Conservation (phyloP, 2,113 vertebrate genomes). For the Psittacara wagleri region DNA sequence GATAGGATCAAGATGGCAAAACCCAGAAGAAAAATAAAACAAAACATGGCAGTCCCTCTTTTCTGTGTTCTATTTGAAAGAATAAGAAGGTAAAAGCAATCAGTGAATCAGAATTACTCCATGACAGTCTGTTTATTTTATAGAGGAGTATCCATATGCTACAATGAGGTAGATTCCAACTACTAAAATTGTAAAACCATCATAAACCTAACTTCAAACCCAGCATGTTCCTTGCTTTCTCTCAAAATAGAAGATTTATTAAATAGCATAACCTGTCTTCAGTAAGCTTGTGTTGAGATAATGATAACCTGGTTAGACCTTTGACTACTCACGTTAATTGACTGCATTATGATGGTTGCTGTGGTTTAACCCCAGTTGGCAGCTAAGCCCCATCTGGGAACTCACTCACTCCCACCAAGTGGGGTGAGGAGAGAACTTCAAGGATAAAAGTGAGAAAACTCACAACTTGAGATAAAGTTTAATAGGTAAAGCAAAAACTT, state of each 20-base stretch:
- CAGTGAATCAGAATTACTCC: not conserved
- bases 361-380: not conserved
- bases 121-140: not conserved
- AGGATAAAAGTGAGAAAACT: not conserved
- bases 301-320: not conserved
- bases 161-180: accelerated
- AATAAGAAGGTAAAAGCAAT: not conserved
- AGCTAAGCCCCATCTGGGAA: not conserved
- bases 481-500: not conserved
- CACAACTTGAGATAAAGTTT: not conserved
- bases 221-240: not conserved
- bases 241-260: not conserved
- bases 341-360: not conserved
- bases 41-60: not conserved
- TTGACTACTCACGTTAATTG: not conserved
- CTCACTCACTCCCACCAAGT: not conserved
- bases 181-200: not conserved
- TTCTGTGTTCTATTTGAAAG: not conserved
- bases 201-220: not conserved
- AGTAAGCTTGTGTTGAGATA: not conserved
- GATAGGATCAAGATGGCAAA: not conserved
- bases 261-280: not conserved
- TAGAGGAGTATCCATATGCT: not conserved
- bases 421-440: accelerated
- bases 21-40: not conserved